Evolutionary conservation across 2,797 vertebrate genomes (phyloP).

Genomic region (Argya squamiceps): DNA sequence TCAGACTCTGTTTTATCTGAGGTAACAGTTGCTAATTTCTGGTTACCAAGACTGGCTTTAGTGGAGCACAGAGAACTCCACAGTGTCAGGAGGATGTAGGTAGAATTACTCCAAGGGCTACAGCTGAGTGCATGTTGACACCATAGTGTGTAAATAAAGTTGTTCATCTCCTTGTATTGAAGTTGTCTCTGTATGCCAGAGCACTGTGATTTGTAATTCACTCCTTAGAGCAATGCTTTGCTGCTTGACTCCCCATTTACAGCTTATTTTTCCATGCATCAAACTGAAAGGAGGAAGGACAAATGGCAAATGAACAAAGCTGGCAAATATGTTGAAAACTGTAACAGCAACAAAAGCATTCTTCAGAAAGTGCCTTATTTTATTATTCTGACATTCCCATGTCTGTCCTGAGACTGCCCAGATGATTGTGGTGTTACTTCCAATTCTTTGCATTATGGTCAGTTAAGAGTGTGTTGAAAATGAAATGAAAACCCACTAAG

Average conservation of each 20-base stretch:
- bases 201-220: background rate
- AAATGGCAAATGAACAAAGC: background rate
- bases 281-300: background rate
- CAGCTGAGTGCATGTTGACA: background rate
- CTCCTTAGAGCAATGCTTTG: background rate
- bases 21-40: background rate
- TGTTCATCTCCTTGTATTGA: background rate
- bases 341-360: background rate
- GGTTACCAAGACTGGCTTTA: background rate
- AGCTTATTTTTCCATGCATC: background rate
- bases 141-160: background rate
- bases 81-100: background rate
- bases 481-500: background rate
- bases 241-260: background rate
- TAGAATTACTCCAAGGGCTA: background rate
- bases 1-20: background rate
- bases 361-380: background rate
- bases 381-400: background rate
- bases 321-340: background rate
- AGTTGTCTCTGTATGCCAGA: background rate
- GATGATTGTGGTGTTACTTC: background rate
- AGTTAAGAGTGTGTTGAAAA: background rate
- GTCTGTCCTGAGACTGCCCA: background rate
- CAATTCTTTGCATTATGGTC: background rate
- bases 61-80: background rate